Percentiles rank a stretch among this genome's conserved stretches.
Conservation (phyloP, 1,140 invertebrate genomes). For the Lerema accius region DNA sequence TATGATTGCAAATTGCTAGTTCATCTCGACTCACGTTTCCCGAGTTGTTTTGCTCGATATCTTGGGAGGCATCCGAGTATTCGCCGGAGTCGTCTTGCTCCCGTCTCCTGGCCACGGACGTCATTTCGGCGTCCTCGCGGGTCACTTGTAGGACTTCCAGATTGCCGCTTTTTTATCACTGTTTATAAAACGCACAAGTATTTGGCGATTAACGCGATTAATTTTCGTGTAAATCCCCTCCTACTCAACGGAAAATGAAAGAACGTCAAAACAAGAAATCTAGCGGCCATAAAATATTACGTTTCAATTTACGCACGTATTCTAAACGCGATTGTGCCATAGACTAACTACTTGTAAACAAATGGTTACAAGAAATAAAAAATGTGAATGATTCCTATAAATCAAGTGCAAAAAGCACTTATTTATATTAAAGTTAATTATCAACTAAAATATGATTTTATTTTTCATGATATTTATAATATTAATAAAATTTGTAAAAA, state of each 20-base stretch:
- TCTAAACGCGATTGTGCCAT: too few relatives aligned
- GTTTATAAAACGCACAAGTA: slow-evolving; percentile 45
- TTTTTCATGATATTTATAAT: too few relatives aligned
- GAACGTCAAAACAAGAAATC: slow-evolving; percentile 78
- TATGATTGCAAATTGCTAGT: slow-evolving; percentile 41
- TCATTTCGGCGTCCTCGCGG: slow-evolving; percentile 73
- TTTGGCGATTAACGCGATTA: slow-evolving; percentile 47
- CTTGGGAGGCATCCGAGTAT: slow-evolving; percentile 79
- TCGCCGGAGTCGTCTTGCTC: slow-evolving; percentile 78
- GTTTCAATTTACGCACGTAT: slow-evolving; percentile 51
- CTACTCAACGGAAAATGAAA: slow-evolving; percentile 64
- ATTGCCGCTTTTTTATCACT: slow-evolving; percentile 58
- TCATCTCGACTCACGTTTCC: slow-evolving; percentile 69
- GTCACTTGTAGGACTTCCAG: slow-evolving; percentile 76
- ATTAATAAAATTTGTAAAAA: too few relatives aligned
- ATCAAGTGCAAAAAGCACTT: too few relatives aligned
- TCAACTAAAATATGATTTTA: too few relatives aligned
- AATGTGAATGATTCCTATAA: too few relatives aligned
- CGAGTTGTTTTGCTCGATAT: slow-evolving; percentile 74
- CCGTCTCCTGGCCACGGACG: slow-evolving; percentile 73
- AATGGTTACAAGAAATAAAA: too few relatives aligned
- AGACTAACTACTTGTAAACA: too few relatives aligned
- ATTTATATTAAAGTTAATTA: too few relatives aligned
- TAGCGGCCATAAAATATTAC: slow-evolving; percentile 72
- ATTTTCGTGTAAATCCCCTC: slow-evolving; percentile 61